Base-by-base conservation (phyloP, 2,113 vertebrate genomes). In the Willisornis vidua region DNA sequence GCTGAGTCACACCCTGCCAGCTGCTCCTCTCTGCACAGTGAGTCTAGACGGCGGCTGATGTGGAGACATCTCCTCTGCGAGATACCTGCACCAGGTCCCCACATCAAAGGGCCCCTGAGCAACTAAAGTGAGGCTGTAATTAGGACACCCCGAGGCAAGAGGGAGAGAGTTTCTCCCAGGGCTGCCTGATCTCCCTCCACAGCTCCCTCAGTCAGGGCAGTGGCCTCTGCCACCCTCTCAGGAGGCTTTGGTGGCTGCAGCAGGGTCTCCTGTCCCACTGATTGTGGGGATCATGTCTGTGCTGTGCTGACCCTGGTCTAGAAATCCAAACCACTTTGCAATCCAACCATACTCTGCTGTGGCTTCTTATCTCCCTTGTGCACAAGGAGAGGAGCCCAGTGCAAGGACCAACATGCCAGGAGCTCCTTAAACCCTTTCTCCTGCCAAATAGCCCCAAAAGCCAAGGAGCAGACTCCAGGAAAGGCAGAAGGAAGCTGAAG, bases 41-140 rank as follows among this genome's bases (percentile, higher is more conserved):
- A 93, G 96, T 96, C 96, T 90, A 97, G 96, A 97, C 94, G 13
- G 83, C 89, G 91, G 93, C 62, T 68, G 89, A 2, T 3, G 65
- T 0, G 51, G 94, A 96, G 95, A 55, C 96, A 74, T 22, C 94
- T 92, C 90, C 71, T n/a, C 68, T 7, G 23, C 3, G 3, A 96
- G 94, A 72, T 93, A 87, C 91, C 89, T 59, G 86, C 22, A 0
- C 19, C 79, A 67, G 75, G 2, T 19, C 91, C 76, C 95, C 96
- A 97, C 96, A 96, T 97, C 96, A 97, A 97, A 97, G 93, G 83
- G 79, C 72, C 79, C 57, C 90, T 9, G 18, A 74, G 95, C 95
- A 63, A 37, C 95, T 49, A 7, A 29, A 37, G 19, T 73, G 85
- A 92, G 68, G 90, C 24, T 94, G 2, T 97, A 84, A 96, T 96